Evolutionary conservation across 2,797 vertebrate species (phyloP).

Genomic region (Pteropus rufus): DNA sequence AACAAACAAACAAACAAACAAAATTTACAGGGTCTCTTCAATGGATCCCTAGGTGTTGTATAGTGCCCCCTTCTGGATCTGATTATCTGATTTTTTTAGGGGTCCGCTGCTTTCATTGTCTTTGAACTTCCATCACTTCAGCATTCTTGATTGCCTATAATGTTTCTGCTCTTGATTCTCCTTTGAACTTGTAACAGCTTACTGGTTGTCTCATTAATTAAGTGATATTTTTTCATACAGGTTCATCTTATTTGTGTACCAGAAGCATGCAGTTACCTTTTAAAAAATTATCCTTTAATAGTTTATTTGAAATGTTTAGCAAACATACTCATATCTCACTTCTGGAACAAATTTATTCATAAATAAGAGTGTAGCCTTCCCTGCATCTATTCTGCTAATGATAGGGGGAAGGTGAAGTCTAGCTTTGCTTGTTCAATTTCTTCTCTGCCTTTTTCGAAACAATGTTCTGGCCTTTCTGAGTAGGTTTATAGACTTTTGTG

Average conservation of each 20-base stretch:
- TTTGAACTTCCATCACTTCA: background rate
- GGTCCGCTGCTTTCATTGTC: background rate
- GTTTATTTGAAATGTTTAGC: background rate
- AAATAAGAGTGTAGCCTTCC: background rate
- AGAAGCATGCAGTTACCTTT: background rate
- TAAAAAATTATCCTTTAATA: background rate
- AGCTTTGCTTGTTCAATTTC: background rate
- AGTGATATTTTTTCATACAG: background rate
- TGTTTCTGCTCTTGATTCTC: background rate
- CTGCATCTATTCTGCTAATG: background rate
- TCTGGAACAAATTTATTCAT: background rate
- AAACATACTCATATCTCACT: background rate
- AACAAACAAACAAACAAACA: background rate
- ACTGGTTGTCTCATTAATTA: background rate
- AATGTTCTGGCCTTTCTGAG: background rate
- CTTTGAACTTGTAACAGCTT: background rate
- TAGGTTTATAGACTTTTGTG: background rate
- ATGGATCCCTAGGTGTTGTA: background rate
- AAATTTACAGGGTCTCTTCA: background rate
- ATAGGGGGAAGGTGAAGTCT: background rate
- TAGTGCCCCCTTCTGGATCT: background rate
- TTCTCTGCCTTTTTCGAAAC: background rate
- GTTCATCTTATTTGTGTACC: background rate
- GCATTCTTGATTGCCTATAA: background rate
- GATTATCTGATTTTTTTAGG: background rate